A percentile compares a stretch with the other conserved stretches of the same genome.
phyloP scores from a whole-genome alignment of 2,888 invertebrate genomes.

The Micoletzkya japonica region DNA sequence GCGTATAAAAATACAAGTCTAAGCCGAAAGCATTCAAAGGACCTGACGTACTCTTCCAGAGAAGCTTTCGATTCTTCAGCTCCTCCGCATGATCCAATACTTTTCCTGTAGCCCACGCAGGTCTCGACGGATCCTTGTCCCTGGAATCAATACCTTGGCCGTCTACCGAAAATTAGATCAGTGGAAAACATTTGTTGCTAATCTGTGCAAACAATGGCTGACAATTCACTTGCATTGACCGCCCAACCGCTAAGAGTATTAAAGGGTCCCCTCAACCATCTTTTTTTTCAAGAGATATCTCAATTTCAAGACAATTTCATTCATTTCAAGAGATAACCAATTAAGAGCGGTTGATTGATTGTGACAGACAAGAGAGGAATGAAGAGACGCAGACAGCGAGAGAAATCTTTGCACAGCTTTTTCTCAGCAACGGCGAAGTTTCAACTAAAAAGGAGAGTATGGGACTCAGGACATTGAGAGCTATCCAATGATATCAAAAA shows the following conservation, averaged over 20 bases:
- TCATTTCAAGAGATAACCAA: too few species aligned
- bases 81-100: slow-evolving; percentile 26
- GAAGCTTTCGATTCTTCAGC: slow-evolving; percentile 25
- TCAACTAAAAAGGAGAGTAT: too few species aligned
- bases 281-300: too few species aligned
- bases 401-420: too few species aligned
- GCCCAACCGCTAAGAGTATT: background rate
- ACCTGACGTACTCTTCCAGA: slow-evolving; percentile 19
- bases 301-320: too few species aligned
- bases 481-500: too few species aligned
- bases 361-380: too few species aligned
- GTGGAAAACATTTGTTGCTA: background rate
- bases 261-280: background rate
- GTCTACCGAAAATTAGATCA: background rate
- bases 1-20: background rate
- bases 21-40: background rate
- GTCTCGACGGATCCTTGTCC: slow-evolving; percentile 24
- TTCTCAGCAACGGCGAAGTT: too few species aligned
- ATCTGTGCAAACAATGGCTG: background rate
- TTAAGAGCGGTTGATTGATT: too few species aligned
- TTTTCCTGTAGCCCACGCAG: slow-evolving; percentile 24
- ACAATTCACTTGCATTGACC: background rate
- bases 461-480: too few species aligned
- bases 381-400: too few species aligned
- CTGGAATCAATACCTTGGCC: background rate